phyloP scores from a whole-genome alignment of 2,113 vertebrate species.

The Progne subis region DNA sequence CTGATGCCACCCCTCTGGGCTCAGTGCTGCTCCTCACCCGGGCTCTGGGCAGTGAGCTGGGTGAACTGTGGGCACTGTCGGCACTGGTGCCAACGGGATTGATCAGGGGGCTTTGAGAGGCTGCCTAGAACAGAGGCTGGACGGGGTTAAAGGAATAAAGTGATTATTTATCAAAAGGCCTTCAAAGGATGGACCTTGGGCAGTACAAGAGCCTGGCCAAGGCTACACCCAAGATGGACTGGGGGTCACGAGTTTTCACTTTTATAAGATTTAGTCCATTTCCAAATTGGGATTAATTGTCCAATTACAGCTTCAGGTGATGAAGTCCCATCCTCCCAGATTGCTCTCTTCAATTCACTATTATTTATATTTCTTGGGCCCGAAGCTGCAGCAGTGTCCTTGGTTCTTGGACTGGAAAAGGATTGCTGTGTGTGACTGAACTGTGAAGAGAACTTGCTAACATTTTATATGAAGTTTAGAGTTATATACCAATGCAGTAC shows the following conservation, averaged over 20 bases:
- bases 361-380: background rate
- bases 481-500: background rate
- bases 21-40: background rate
- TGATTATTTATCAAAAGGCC: background rate
- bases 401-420: background rate
- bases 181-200: background rate
- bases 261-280: background rate
- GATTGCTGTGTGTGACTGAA: background rate
- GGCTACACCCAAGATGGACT: background rate
- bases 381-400: background rate
- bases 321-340: background rate
- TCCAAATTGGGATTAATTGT: background rate
- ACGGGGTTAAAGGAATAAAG: background rate
- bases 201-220: background rate
- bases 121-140: background rate
- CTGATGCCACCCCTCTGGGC: background rate
- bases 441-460: background rate
- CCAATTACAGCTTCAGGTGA: background rate
- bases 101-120: background rate
- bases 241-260: background rate
- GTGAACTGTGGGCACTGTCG: background rate
- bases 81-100: background rate
- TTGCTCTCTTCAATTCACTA: background rate
- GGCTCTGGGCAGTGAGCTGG: background rate
- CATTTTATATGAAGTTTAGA: background rate